Evolutionary conservation across 2,797 vertebrate genomes (phyloP), one percentile per base, ranked within the genome.

Genomic region (Typhlichthys eigenmanni): DNA sequence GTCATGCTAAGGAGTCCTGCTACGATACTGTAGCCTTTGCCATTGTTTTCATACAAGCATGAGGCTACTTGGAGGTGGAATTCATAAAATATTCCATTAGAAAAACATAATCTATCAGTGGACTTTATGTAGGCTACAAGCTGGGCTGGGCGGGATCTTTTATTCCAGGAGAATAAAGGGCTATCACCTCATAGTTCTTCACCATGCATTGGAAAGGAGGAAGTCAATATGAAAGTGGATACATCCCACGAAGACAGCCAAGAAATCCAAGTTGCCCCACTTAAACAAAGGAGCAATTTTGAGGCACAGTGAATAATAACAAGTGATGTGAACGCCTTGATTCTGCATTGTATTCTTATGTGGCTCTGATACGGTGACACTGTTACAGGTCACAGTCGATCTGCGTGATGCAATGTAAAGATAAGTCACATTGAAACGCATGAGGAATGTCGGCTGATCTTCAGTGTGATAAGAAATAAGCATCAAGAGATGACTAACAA

Each of bases 201-300:
- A 24, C 34, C n/a, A 2, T 66, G 57, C 78, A 65, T 78, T 66
- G 68, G 64, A 81, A 76, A 83, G 78, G 84, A 82, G 74, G 72
- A 89, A 85, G 81, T 86, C 71, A 82, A 75, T 55, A 76, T 73
- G 88, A 90, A 92, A 92, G 72, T 13, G 56, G 86, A 90, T 89
- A 88, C 17, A 24, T 43, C 71, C 60, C 38, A n/a, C 67, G 56
- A 87, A 77, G 53, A 58, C 52, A 66, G 71, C 43, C 74, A 70
- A 62, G 89, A 84, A 88, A 92, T 80, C 54, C 56, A 24, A 91
- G 82, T 68, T 67, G 65, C 63, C 59, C 67, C 0, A 5, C 34
- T 60, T 81, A 74, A 75, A 90, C 76, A 89, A 90, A 71, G 48
- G 53, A 74, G 65, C 68, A 85, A 80, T 83, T 78, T 84, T 75